A percentile compares a stretch with the other conserved stretches of the same genome.
Evolutionary conservation across 2,797 vertebrate species (phyloP).

Genomic region (Meda fulgida): DNA sequence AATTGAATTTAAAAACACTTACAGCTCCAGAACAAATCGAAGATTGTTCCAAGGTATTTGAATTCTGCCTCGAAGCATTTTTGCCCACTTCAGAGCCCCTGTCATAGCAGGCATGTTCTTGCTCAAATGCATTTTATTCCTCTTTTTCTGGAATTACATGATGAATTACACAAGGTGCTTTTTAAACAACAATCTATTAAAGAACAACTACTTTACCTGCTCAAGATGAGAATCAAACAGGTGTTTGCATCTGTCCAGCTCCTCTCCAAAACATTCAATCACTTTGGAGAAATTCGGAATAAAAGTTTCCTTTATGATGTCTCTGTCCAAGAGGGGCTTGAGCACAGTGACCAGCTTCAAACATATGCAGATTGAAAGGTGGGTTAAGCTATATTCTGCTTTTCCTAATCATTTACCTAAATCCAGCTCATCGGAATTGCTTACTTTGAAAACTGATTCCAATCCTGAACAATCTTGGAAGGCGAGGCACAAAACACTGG

Average conservation of each 20-base stretch:
- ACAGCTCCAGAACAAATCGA: constrained; percentile 72
- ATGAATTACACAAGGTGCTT: not conserved
- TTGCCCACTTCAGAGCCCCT: constrained; percentile 80
- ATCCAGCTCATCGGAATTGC: constrained; percentile 22
- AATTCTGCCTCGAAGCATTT: constrained; percentile 79
- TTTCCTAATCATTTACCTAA: not conserved
- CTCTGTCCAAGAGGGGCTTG: constrained; percentile 82
- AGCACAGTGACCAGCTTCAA: constrained; percentile 80
- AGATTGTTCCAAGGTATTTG: constrained; percentile 80
- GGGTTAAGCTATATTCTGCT: not conserved
- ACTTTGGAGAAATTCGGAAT: constrained; percentile 76
- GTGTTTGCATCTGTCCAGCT: constrained; percentile 80
- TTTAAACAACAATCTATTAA: not conserved
- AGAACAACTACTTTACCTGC: constrained; percentile 70
- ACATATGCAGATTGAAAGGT: constrained; percentile 43
- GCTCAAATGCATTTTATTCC: constrained; percentile 64
- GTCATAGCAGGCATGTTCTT: constrained; percentile 83
- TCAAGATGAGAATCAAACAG: constrained; percentile 74
- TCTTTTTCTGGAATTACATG: constrained; percentile 66
- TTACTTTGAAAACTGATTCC: constrained; percentile 84
- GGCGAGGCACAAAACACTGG: constrained; percentile 76
- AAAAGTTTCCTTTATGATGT: constrained; percentile 80
- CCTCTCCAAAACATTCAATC: constrained; percentile 76
- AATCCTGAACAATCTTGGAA: constrained; percentile 82
- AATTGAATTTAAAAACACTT: constrained; percentile 63